A percentile compares a stretch with the other conserved stretches of the same genome.
Conservation (phyloP, 53 echinoderm and acorn worm genomes). For the Crossaster papposus region DNA sequence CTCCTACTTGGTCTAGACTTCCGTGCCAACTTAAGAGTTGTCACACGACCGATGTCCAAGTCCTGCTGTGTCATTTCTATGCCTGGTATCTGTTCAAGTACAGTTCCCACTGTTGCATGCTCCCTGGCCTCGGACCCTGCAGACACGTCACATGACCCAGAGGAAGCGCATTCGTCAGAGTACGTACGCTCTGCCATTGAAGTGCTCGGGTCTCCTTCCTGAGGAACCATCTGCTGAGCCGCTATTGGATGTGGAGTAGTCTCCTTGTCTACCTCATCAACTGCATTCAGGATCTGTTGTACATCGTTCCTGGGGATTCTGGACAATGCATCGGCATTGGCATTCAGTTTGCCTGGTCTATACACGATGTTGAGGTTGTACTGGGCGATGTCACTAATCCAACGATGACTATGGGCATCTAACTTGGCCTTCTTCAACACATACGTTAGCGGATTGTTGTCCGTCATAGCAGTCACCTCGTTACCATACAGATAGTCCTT, state of each 20-base stretch:
- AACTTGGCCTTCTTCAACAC: constrained; percentile 39
- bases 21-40: background rate
- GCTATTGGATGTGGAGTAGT: background rate
- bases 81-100: background rate
- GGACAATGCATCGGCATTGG: too few relatives aligned
- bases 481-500: too few relatives aligned
- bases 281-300: background rate
- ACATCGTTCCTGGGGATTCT: constrained; percentile 23
- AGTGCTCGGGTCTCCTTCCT: too few relatives aligned
- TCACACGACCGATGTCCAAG: background rate
- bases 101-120: background rate
- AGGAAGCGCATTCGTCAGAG: too few relatives aligned
- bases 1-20: background rate
- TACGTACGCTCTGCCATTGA: too few relatives aligned
- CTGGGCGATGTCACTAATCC: constrained; percentile 41
- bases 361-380: constrained; percentile 50
- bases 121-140: background rate
- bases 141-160: background rate
- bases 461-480: too few relatives aligned
- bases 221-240: background rate
- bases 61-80: background rate
- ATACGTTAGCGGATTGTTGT: too few relatives aligned
- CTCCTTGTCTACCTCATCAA: background rate
- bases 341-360: constrained; percentile 42
- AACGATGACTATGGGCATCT: constrained; percentile 39